Evolutionary conservation across 1,140 invertebrate species (phyloP).

Genomic region (Bombus picipes): DNA sequence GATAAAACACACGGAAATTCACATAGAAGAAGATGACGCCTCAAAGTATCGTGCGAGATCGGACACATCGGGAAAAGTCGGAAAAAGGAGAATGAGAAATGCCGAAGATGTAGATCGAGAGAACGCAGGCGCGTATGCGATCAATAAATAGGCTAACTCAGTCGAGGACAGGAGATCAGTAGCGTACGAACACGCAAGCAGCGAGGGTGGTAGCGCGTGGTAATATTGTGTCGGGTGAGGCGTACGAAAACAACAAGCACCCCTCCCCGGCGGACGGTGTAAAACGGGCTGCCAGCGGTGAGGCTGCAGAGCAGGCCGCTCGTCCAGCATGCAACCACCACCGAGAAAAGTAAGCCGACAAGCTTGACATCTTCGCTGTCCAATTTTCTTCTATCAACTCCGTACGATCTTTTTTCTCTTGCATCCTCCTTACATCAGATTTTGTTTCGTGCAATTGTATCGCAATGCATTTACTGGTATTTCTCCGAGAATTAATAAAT

Average conservation of each 20-base stretch:
- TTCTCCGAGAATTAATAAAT: background rate
- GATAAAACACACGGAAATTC: background rate
- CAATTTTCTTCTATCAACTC: background rate
- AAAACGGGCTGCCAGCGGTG: constrained; percentile 69
- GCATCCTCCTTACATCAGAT: background rate
- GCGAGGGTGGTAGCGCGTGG: constrained; percentile 64
- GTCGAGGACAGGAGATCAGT: constrained; percentile 76
- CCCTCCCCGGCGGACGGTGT: constrained; percentile 56
- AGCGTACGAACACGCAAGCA: constrained; percentile 72
- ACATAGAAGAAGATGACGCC: background rate
- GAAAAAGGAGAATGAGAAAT: constrained; percentile 10
- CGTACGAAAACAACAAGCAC: constrained; percentile 67
- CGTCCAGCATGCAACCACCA: constrained; percentile 87
- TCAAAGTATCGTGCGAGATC: background rate
- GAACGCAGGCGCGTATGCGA: constrained; percentile 73
- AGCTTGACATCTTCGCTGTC: background rate
- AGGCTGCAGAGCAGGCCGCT: constrained; percentile 65
- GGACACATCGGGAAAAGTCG: background rate
- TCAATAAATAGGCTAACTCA: constrained; percentile 76
- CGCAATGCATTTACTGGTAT: background rate
- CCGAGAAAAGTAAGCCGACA: constrained; percentile 87
- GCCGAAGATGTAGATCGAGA: constrained; percentile 30
- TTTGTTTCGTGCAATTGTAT: background rate
- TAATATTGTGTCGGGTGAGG: constrained; percentile 60
- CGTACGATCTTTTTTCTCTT: no score